Conservation (phyloP, 2,113 vertebrate genomes). For the Pitta sordida region DNA sequence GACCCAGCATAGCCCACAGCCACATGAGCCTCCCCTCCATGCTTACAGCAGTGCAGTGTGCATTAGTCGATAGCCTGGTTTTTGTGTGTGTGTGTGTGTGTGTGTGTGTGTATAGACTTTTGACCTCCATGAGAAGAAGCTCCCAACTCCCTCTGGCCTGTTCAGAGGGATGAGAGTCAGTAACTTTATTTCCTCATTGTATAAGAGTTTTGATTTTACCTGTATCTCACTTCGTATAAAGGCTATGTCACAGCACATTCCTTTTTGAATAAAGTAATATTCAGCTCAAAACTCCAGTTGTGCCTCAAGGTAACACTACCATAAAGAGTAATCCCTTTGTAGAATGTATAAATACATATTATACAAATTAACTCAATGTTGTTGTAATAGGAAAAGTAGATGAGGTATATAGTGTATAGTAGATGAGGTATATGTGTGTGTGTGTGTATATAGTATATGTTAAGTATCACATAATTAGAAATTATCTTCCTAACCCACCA, state of each 20-base stretch:
- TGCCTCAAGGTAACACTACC: neutral
- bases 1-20: neutral
- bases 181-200: neutral
- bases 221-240: neutral
- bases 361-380: neutral
- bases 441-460: too few relatives aligned
- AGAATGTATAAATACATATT: neutral
- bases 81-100: neutral
- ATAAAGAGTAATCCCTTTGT: neutral
- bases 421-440: neutral
- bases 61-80: neutral
- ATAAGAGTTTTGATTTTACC: neutral
- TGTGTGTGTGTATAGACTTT: neutral
- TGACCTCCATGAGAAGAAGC: neutral
- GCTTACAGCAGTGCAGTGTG: neutral
- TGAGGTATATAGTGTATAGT: neutral
- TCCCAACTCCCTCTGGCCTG: neutral
- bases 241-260: neutral
- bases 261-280: neutral
- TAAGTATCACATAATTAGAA: neutral
- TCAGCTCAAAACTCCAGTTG: neutral
- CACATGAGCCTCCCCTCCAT: neutral
- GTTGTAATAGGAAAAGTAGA: neutral
- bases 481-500: neutral
- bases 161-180: neutral